These are phyloP conservation scores for Idaea biselata DNA, from an alignment of 2,888 invertebrate species.

Conservation along the genomic window DNA sequence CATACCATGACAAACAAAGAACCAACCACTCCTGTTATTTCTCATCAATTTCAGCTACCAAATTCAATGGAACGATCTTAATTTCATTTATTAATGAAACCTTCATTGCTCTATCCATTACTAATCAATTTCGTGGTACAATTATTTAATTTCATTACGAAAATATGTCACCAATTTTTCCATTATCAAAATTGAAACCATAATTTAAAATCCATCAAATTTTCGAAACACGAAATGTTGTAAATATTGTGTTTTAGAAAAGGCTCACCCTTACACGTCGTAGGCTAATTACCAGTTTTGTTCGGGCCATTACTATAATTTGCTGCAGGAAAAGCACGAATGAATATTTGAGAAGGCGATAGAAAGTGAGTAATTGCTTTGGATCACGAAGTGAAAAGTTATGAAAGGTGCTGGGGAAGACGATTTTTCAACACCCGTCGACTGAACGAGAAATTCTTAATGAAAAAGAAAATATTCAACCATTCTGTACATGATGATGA, in stretches of 20 bases:
- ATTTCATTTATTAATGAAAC: background rate
- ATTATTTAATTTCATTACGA: constrained; percentile 8
- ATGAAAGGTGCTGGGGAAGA: constrained; percentile 76
- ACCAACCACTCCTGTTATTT: constrained; percentile 15
- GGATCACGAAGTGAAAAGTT: constrained; percentile 81
- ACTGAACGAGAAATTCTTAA: constrained; percentile 70
- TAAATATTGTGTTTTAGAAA: constrained; percentile 46
- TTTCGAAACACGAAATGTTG: constrained; percentile 36
- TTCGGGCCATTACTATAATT: constrained; percentile 74
- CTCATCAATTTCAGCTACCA: background rate
- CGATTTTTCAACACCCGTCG: constrained; percentile 69
- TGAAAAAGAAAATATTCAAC: constrained; percentile 74
- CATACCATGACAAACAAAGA: constrained; percentile 32
- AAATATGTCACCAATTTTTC: constrained; percentile 27
- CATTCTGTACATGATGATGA: constrained; percentile 30
- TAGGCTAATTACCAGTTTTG: constrained; percentile 72
- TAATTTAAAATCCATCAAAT: constrained; percentile 45
- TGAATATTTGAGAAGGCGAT: constrained; percentile 80
- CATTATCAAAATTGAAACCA: constrained; percentile 50
- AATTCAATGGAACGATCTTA: background rate
- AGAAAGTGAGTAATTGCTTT: constrained; percentile 76
- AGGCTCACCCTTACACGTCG: constrained; percentile 53
- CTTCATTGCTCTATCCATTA: background rate
- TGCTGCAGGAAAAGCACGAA: constrained; percentile 75
- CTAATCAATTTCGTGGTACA: constrained; percentile 3